A percentile compares a stretch with the other conserved stretches of the same genome.
Conservation (phyloP, 2,113 vertebrate species). For the Aspidoscelis tigris region DNA sequence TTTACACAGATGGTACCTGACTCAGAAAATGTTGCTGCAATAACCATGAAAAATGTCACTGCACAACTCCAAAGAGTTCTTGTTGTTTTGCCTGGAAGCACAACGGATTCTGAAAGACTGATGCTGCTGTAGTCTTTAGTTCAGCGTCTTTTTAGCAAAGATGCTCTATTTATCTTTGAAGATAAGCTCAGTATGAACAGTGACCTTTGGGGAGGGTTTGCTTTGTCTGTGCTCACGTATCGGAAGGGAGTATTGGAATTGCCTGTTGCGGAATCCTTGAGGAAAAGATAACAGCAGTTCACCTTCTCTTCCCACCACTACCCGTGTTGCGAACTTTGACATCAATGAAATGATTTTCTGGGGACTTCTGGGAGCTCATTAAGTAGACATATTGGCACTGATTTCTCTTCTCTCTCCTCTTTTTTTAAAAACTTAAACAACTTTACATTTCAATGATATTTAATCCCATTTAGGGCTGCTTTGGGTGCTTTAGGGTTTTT, state of each 20-base stretch:
- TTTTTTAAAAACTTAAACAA: no score
- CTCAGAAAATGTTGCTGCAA: conserved; percentile 73
- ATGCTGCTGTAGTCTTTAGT: conserved; percentile 70
- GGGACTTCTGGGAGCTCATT: neutral
- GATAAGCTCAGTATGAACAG: conserved; percentile 44
- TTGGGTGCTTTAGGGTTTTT: no score
- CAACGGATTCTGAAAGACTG: conserved; percentile 73
- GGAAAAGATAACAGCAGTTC: neutral
- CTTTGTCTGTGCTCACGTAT: neutral
- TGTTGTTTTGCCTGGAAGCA: conserved; percentile 71
- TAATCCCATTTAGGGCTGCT: no score
- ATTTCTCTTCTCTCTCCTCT: no score
- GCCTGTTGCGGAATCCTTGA: neutral
- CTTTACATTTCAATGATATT: neutral
- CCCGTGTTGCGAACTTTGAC: neutral
- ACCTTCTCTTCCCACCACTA: neutral
- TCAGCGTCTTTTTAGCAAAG: conserved; percentile 71
- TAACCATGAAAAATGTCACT: conserved; percentile 75
- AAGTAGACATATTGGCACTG: no score
- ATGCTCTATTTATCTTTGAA: conserved; percentile 58
- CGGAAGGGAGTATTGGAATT: neutral
- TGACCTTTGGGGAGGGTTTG: neutral
- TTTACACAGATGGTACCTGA: conserved; percentile 69
- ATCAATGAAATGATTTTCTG: neutral
- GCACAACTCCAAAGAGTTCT: conserved; percentile 54